Base-by-base conservation (phyloP, 2,888 invertebrate species). In the Alitta virens region DNA sequence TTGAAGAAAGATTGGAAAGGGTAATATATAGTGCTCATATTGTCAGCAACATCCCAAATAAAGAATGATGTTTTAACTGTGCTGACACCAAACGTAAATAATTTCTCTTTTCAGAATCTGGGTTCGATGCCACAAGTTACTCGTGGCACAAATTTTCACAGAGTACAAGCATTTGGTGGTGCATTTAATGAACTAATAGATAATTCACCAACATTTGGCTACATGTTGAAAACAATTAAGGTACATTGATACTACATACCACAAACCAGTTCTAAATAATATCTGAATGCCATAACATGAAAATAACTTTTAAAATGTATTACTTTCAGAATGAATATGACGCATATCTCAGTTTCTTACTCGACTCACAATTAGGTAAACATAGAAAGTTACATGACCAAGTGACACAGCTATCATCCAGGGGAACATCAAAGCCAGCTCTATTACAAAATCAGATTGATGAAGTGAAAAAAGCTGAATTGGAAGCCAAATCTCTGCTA, bases 251-350 rank as follows among this genome's bases (percentile, higher is more conserved):
- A 7, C 5, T 33, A 7, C 12, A 33, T 12, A 33, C 7, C 33
- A 27, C 25, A 3, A 21, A 1, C 33, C 0, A 52, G 9, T 12
- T 52, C 16, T 14, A 1, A 27, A 33, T 12, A 33, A 33, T 33
- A 33, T 12, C 33, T 33, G 33, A 7, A 33, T 33, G 33, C 12
- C 12, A 33, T 33, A 33, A 7, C n/a, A n/a, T n/a, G n/a, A n/a
- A n/a, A n/a, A n/a, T n/a, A n/a, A n/a, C n/a, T n/a, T n/a, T n/a
- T n/a, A n/a, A n/a, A n/a, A n/a, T n/a, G n/a, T n/a, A n/a, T 33
- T 23, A 7, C 23, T 43, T 43, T 23, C 68, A 80, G 80, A 69
- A 72, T 14, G 78, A 78, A 65, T 81, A 81, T 73, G 80, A 81
- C 65, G 72, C 73, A 62, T 80, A 78, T 66, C 72, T 81, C 33